These are phyloP conservation scores for Drosophila sp. DNA, from an alignment of 1,140 invertebrate genomes.

Conservation along the genomic window DNA sequence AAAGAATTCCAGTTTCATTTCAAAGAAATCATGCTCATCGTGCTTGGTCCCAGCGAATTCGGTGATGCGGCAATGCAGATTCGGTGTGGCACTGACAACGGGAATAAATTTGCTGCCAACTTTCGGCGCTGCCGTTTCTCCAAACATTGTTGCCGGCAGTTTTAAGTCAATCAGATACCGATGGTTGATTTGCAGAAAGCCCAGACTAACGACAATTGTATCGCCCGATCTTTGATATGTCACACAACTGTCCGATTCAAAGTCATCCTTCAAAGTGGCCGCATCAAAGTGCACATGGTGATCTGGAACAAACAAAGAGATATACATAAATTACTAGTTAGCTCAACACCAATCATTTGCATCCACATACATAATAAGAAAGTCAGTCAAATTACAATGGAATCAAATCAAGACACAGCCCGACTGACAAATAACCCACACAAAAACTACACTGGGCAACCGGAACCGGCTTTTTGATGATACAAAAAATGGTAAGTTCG, in stretches of 20 bases:
- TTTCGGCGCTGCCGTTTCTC: constrained; percentile 38
- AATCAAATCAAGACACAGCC: not conserved
- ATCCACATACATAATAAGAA: not conserved
- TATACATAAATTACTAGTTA: constrained; percentile 40
- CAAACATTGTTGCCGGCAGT: constrained; percentile 69
- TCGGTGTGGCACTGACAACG: constrained; percentile 70
- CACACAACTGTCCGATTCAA: constrained; percentile 77
- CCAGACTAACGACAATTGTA: constrained; percentile 78
- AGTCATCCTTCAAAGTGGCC: constrained; percentile 72
- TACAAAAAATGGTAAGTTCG: no score
- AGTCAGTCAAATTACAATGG: not conserved
- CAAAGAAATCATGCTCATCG: constrained; percentile 75
- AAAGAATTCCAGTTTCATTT: constrained; percentile 84
- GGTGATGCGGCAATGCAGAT: constrained; percentile 77
- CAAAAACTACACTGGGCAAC: not conserved
- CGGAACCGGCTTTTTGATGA: no score
- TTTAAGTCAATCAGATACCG: constrained; percentile 80
- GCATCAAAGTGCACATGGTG: constrained; percentile 83
- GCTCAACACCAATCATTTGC: not conserved
- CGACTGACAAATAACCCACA: not conserved
- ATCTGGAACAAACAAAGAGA: constrained; percentile 51
- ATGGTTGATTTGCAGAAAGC: constrained; percentile 83
- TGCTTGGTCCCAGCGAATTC: constrained; percentile 71
- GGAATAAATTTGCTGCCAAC: constrained; percentile 61
- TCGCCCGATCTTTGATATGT: constrained; percentile 78